phyloP scores from a whole-genome alignment of 2,113 vertebrate species.

The Copsychus sechellarum region DNA sequence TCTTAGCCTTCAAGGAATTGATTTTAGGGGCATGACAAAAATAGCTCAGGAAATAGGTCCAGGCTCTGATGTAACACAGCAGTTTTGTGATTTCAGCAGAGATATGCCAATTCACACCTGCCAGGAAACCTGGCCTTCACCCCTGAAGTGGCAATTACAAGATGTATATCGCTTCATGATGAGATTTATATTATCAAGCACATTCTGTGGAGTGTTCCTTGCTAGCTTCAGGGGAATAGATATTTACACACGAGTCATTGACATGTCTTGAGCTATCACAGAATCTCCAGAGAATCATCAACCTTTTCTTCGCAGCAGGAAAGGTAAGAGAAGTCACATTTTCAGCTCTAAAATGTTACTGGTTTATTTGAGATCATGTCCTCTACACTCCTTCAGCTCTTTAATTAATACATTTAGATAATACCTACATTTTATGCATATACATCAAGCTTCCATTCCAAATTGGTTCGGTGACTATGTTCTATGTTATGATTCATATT shows the following conservation, averaged over 20 bases:
- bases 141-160: constrained; percentile 35
- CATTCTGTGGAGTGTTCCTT: constrained; percentile 60
- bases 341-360: neutral
- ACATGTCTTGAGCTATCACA: constrained; percentile 22
- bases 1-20: constrained; percentile 15
- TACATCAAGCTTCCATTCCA: neutral
- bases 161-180: neutral
- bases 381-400: neutral
- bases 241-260: constrained; percentile 63
- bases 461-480: neutral
- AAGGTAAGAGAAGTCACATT: constrained; percentile 28
- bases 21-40: constrained; percentile 29
- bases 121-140: constrained; percentile 21
- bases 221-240: constrained; percentile 50
- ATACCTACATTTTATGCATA: neutral
- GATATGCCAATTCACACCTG: constrained; percentile 53
- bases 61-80: neutral
- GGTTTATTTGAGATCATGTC: neutral
- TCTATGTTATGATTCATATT: neutral
- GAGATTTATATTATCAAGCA: constrained; percentile 62
- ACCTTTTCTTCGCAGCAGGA: constrained; percentile 59
- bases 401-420: neutral
- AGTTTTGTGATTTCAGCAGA: constrained; percentile 43
- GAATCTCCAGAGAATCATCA: constrained; percentile 49
- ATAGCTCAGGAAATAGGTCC: neutral